phyloP scores from a whole-genome alignment of 2,888 invertebrate species.

The Polydrusus pterygomalis region DNA sequence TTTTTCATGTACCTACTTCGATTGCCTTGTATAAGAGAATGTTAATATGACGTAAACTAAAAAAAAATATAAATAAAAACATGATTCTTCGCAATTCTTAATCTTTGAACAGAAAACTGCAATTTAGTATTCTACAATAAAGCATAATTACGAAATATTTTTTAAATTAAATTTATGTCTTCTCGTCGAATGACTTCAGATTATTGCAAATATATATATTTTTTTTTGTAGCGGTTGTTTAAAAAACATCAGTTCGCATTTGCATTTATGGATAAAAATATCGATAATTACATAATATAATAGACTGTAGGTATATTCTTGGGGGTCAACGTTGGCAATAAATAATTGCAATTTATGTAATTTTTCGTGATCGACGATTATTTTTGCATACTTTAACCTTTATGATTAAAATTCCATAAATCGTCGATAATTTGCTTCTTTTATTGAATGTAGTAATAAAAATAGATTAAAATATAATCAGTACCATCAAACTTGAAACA shows the following conservation, averaged over 20 bases:
- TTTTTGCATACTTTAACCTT: constrained; percentile 12
- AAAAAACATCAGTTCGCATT: neutral
- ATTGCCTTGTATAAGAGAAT: no score
- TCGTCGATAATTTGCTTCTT: no score
- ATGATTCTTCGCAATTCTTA: no score
- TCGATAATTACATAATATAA: neutral
- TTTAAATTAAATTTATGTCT: neutral
- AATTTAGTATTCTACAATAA: no score
- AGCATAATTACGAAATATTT: neutral
- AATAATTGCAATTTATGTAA: constrained; percentile 21
- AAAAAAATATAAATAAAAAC: no score
- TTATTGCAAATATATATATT: constrained; percentile 1
- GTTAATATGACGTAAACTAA: no score
- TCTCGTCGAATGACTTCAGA: neutral
- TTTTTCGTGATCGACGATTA: constrained; percentile 12
- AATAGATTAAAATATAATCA: no score
- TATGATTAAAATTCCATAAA: constrained; percentile 1
- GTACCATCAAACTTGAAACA: no score
- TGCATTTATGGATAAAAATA: neutral
- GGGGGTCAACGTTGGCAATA: constrained; percentile 9
- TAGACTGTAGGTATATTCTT: neutral
- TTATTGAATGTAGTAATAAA: no score
- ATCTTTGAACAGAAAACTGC: no score
- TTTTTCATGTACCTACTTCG: no score
- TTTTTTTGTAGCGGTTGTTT: neutral